phyloP scores from a whole-genome alignment of 2,888 invertebrate species.

The Acleris emargana region DNA sequence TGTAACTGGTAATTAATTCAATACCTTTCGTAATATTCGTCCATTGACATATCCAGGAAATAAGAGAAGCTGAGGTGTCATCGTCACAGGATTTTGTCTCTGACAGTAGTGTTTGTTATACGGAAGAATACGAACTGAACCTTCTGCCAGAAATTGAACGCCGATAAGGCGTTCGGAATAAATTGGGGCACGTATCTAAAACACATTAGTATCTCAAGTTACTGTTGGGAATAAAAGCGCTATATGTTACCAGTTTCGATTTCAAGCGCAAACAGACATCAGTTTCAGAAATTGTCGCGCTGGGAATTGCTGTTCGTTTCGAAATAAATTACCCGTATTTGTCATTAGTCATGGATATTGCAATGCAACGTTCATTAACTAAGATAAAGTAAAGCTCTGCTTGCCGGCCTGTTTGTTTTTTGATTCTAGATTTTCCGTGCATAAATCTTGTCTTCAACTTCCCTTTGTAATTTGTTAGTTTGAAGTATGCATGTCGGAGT shows the following conservation, averaged over 20 bases:
- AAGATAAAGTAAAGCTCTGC: background rate
- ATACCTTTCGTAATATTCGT: constrained; percentile 31
- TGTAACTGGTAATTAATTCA: constrained; percentile 24
- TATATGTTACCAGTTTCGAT: constrained; percentile 11
- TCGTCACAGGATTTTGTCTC: too few relatives aligned
- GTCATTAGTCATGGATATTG: background rate
- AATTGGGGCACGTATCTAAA: background rate
- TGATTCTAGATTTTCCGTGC: constrained; percentile 3
- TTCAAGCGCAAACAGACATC: constrained; percentile 11
- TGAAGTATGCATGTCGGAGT: constrained; percentile 1
- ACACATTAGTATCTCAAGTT: background rate
- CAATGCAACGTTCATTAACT: constrained; percentile 2
- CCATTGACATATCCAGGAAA: too few relatives aligned
- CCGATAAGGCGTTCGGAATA: too few relatives aligned
- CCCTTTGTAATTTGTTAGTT: constrained; percentile 10
- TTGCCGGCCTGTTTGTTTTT: background rate
- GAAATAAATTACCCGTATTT: constrained; percentile 1
- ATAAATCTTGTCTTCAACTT: constrained; percentile 4
- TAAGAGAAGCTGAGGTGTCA: too few relatives aligned
- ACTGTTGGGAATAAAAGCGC: background rate
- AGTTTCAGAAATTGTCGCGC: constrained; percentile 10
- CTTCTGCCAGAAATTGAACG: too few relatives aligned
- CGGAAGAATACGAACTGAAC: too few relatives aligned
- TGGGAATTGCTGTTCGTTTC: constrained; percentile 10
- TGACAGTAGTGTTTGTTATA: too few relatives aligned